A percentile compares a stretch with the other conserved stretches of the same genome.
Evolutionary conservation across 2,888 invertebrate species (phyloP).

Genomic region (Parasteatoda lunata): DNA sequence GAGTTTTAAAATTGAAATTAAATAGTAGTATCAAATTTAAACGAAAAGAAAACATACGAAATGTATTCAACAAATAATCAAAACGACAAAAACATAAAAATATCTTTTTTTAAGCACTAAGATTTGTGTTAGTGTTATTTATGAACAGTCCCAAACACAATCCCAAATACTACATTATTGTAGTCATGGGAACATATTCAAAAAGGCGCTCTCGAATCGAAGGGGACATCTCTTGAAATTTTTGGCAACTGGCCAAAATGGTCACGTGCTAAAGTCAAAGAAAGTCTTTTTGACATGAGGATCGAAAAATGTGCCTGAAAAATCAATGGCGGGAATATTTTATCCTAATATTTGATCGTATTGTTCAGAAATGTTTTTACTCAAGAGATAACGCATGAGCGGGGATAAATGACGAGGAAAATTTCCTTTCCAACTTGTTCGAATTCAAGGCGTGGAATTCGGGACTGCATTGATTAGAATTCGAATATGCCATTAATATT

Average conservation of each 20-base stretch:
- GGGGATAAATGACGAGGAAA: slow-evolving; percentile 20
- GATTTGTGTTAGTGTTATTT: background rate
- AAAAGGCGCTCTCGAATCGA: slow-evolving; percentile 46
- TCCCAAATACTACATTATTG: slow-evolving; percentile 30
- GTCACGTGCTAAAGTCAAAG: slow-evolving; percentile 40
- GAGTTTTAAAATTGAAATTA: too few relatives aligned
- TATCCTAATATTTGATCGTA: slow-evolving; percentile 54
- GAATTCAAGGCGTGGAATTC: background rate
- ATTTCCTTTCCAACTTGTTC: slow-evolving; percentile 2
- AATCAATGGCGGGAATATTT: slow-evolving; percentile 30
- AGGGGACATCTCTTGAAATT: slow-evolving; percentile 28
- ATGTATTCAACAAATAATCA: too few relatives aligned
- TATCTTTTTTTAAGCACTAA: too few relatives aligned
- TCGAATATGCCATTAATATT: slow-evolving; percentile 5
- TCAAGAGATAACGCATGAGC: background rate
- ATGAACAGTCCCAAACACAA: background rate
- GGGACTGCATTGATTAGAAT: background rate
- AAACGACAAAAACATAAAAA: too few relatives aligned
- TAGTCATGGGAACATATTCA: slow-evolving; percentile 45
- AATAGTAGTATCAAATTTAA: too few relatives aligned
- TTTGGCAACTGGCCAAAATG: slow-evolving; percentile 52
- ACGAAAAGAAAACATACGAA: too few relatives aligned
- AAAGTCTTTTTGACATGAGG: slow-evolving; percentile 16
- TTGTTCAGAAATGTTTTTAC: slow-evolving; percentile 22
- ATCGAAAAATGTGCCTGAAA: slow-evolving; percentile 22